Conservation (phyloP, 23 tunicate genomes). For the Clavelina lepadiformis region DNA sequence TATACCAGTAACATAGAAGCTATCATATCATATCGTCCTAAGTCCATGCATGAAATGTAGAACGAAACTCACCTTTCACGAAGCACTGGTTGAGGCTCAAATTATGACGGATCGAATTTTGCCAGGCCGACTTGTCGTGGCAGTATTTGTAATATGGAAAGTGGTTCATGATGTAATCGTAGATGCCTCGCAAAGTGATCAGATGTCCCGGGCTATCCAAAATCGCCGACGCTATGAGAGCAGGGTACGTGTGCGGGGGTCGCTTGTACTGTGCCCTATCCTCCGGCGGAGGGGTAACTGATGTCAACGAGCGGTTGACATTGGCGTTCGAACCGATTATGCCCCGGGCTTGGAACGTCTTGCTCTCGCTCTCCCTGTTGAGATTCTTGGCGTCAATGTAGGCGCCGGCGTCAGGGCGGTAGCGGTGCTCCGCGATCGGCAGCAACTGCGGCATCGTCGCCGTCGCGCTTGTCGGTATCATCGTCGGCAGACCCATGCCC, state of each 20-base stretch:
- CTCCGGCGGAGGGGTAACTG: slow-evolving; percentile 26
- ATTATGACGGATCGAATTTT: slow-evolving; percentile 92
- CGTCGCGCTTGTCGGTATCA: slow-evolving; percentile 38
- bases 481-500: slow-evolving; percentile 56
- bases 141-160: slow-evolving; percentile 95
- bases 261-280: slow-evolving; percentile 78
- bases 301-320: not conserved
- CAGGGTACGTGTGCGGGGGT: slow-evolving; percentile 97
- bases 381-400: not conserved
- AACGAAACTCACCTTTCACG: slow-evolving; percentile 95
- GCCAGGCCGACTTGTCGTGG: slow-evolving; percentile 99
- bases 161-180: slow-evolving; percentile 96
- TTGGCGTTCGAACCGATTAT: not conserved
- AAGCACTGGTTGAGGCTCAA: slow-evolving; percentile 94
- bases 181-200: slow-evolving; percentile 90
- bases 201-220: slow-evolving; percentile 90
- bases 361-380: slow-evolving; percentile 2
- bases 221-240: slow-evolving; percentile 91
- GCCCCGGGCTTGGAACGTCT: slow-evolving; percentile 4
- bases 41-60: too few species aligned
- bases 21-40: too few species aligned
- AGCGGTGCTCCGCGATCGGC: slow-evolving; percentile 9
- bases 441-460: slow-evolving; percentile 28
- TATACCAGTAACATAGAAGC: too few species aligned
- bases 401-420: not conserved